A percentile compares a stretch with the other conserved stretches of the same genome.
phyloP scores from a whole-genome alignment of 2,888 invertebrate genomes.

The Meliscaeva auricollis region DNA sequence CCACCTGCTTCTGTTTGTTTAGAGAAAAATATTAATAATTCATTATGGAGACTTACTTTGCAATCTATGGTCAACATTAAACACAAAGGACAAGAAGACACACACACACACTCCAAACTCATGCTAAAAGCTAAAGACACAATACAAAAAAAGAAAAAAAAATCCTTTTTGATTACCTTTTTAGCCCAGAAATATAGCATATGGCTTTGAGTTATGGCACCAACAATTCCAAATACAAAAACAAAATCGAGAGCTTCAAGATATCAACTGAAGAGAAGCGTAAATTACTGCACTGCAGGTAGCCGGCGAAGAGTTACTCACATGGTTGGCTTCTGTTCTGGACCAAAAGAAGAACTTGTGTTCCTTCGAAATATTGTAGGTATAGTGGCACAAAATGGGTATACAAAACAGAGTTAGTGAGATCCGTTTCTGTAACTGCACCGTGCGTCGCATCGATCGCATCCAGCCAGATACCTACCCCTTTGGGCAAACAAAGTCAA shows the following conservation, averaged over 20 bases:
- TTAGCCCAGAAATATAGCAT: slow-evolving; percentile 37
- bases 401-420: not conserved
- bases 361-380: slow-evolving; percentile 46
- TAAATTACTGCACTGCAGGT: slow-evolving; percentile 76
- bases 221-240: slow-evolving; percentile 35
- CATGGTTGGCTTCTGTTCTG: slow-evolving; percentile 56
- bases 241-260: slow-evolving; percentile 59
- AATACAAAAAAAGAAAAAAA: slow-evolving; percentile 20
- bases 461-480: not conserved
- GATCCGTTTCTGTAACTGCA: slow-evolving; percentile 27
- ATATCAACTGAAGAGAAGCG: slow-evolving; percentile 61
- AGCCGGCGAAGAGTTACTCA: slow-evolving; percentile 33
- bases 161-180: slow-evolving; percentile 55
- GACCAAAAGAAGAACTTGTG: slow-evolving; percentile 47
- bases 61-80: slow-evolving; percentile 49
- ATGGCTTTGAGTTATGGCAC: slow-evolving; percentile 52
- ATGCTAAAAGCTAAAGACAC: slow-evolving; percentile 1
- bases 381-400: no score
- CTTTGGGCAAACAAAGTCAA: slow-evolving; percentile 58
- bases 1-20: slow-evolving; percentile 72
- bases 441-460: no score
- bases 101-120: slow-evolving; percentile 34
- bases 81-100: slow-evolving; percentile 34
- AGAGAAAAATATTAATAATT: slow-evolving; percentile 72
- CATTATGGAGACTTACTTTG: slow-evolving; percentile 44